Conservation (phyloP, 2,888 invertebrate species). For the Rhamnusium bicolor region DNA sequence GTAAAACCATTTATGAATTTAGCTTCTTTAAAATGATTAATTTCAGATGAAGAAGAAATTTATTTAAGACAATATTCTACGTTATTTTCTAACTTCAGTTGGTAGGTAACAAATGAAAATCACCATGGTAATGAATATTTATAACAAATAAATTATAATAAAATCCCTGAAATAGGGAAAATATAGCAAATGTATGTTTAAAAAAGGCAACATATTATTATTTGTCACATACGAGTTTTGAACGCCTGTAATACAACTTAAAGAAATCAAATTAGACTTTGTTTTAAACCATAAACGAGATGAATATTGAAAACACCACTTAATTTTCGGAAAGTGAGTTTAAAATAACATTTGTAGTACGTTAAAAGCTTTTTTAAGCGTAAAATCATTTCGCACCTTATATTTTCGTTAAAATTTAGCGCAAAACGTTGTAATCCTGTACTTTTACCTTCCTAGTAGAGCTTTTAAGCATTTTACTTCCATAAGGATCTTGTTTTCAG, state of each 20-base stretch:
- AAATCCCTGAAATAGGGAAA: no score
- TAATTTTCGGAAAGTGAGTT: slow-evolving; percentile 50
- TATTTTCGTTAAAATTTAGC: slow-evolving; percentile 56
- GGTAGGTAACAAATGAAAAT: no score
- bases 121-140: no score
- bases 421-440: slow-evolving; percentile 61
- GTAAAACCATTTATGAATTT: no score
- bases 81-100: no score
- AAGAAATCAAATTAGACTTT: slow-evolving; percentile 38
- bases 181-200: no score
- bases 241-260: slow-evolving; percentile 4
- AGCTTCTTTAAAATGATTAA: no score
- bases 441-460: slow-evolving; percentile 59
- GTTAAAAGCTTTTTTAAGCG: slow-evolving; percentile 63
- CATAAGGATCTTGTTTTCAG: slow-evolving; percentile 62
- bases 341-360: slow-evolving; percentile 52
- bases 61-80: no score
- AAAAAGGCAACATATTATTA: not conserved
- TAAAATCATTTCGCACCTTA: slow-evolving; percentile 58
- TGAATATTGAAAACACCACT: slow-evolving; percentile 43
- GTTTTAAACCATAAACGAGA: slow-evolving; percentile 12
- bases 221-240: slow-evolving; percentile 20
- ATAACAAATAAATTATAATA: no score
- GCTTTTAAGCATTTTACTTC: slow-evolving; percentile 64
- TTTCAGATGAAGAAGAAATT: no score